Base-by-base conservation (phyloP, 64 coral and sea anemone genomes). In the Stichodactyla helianthus region DNA sequence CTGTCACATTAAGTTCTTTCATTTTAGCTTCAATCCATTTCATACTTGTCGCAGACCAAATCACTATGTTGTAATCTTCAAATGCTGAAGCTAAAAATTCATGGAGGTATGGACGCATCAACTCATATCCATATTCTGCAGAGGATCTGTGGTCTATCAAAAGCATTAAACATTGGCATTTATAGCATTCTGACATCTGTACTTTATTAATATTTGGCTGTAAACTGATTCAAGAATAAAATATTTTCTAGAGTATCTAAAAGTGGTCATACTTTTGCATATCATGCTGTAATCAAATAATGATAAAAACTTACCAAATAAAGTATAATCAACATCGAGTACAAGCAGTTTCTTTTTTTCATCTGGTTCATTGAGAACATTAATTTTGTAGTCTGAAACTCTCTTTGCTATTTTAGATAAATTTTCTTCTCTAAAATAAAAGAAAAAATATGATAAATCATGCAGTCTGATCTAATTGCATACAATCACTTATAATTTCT, bases 1-100 rank as follows among this genome's bases (percentile, higher is more conserved):
- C 71, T 31, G 91, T 79, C 15, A 98, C 86, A 44, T 89, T 89
- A 18, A 98, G 93, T 71, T 98, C 95, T 86, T 99, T 95, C 97
- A 99, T 99, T 86, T 99, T 99, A 28, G 97, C 97, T 28, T 99
- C 91, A 87, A 99, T 94, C 97, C 97, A 99, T 58, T 99, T 99
- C 97, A 99, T 99, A 59, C 90, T 95, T 15, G 97, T 99, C 78
- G 97, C 97, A 85, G 97, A 98, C 96, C 96, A 98, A 84, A 98
- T 98, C 71, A 92, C 90, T 64, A 98, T 95, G 86, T 98, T 92
- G 86, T 95, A 98, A 89, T 93, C 59, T 84, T 95, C 88, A 68
- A 92, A 98, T 6, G 93, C 91, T 50, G 96, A 92, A 16, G 96
- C 88, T 6, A 98, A 44, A 71, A 98, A 98, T 64, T 98, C 96